phyloP scores from a whole-genome alignment of 2,113 vertebrate genomes.

The Platanista minor region DNA sequence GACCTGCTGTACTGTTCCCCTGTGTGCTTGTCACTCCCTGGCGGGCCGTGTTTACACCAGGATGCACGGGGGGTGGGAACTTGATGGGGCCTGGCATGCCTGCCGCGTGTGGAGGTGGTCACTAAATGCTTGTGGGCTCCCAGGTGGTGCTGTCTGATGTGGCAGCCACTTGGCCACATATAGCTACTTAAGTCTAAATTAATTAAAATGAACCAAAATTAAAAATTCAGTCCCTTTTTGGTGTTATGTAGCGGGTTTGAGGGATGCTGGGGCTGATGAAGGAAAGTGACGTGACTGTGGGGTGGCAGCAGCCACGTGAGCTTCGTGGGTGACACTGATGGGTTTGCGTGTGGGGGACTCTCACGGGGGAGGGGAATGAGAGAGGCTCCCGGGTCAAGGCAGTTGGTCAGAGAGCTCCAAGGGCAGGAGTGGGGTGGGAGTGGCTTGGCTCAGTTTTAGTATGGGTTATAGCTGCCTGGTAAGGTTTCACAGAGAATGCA shows the following conservation, averaged over 20 bases:
- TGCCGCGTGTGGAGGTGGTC: neutral
- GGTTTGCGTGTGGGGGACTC: neutral
- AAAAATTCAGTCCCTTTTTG: neutral
- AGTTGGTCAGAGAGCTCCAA: neutral
- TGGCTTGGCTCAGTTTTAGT: neutral
- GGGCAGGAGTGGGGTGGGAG: neutral
- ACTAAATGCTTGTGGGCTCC: neutral
- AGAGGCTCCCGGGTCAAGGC: neutral
- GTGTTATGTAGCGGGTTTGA: neutral
- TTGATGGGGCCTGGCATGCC: neutral
- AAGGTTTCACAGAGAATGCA: neutral
- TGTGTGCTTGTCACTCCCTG: neutral
- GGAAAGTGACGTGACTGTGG: neutral
- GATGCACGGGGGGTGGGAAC: neutral
- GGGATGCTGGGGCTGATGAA: neutral
- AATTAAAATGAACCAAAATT: neutral
- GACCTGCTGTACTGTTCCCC: neutral
- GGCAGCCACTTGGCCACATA: neutral
- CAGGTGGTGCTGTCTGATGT: neutral
- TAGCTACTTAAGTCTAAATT: neutral
- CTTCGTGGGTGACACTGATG: neutral
- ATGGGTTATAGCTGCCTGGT: neutral
- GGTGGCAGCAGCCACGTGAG: neutral
- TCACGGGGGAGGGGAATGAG: neutral
- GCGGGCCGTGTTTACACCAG: neutral